Base-by-base conservation (phyloP, 2,797 vertebrate genomes). In the Enteromius anoplus region DNA sequence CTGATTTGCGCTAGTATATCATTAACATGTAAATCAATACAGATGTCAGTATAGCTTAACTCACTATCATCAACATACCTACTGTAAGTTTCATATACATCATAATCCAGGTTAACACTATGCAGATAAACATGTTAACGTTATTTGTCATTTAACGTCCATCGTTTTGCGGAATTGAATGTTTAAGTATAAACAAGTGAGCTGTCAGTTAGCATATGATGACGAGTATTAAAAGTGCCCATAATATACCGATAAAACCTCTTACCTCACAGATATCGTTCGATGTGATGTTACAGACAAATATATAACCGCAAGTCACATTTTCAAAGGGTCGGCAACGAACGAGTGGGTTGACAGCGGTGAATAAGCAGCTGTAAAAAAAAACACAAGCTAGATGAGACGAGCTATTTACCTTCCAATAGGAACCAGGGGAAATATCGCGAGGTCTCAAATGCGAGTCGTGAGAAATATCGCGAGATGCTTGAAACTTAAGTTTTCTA, bases 381-480 rank as follows among this genome's bases (percentile, higher is more conserved):
- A 29, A 72, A 40, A 40, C 37, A 40, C 11, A 70, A 47, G 69
- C 81, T 82, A 82, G 62, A 82, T 60, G 4, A 82, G 10, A 55
- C 15, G n/a, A 80, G 78, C 66, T 78, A 45, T 75, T 82, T 78
- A 70, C 71, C 85, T 87, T 86, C 68, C 53, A 60, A 68, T 58
- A 45, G 65, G 62, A 55, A 26, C 45, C 49, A 9, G 10, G 23
- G 32, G 12, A 82, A 47, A 21, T 83, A 84, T 73, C 88, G 88
- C 65, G 66, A 71, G 49, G 42, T 21, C n/a, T 32, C 21, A 42
- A 10, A 55, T 15, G 0, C 8, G 3, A 60, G 1, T 5, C 12
- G 9, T 21, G 14, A 34, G 19, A 49, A 65, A 65, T 66, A 21
- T 78, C 76, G 76, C 76, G 76, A 51, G 26, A 78, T 4, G 0